Percentiles rank a stretch among this genome's conserved stretches.
Conservation (phyloP, 92 coral and sea anemone species). For the Desmophyllum pertusum region DNA sequence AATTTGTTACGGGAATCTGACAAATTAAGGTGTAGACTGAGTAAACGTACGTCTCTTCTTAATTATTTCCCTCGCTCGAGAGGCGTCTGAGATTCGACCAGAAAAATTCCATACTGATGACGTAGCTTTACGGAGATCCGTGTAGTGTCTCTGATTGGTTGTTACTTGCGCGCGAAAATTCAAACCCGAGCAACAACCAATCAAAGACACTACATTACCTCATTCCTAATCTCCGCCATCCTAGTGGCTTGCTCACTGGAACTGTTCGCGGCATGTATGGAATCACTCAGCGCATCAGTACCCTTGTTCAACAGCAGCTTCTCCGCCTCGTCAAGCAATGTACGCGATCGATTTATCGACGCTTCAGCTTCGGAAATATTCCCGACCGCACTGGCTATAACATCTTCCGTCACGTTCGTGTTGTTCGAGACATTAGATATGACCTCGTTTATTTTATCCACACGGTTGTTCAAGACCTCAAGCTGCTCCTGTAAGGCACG, state of each 20-base stretch:
- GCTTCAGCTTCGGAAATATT: conserved; percentile 70
- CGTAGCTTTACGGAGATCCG: not conserved
- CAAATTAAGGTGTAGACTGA: not conserved
- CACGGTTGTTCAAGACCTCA: not conserved
- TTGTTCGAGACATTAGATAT: conserved; percentile 55
- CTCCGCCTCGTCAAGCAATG: conserved; percentile 65
- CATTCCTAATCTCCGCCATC: conserved; percentile 70
- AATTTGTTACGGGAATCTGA: not conserved
- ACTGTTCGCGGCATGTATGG: conserved; percentile 65
- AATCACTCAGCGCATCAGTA: conserved; percentile 63
- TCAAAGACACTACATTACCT: conserved; percentile 63
- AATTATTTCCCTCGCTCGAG: not conserved
- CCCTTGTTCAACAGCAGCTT: conserved; percentile 55
- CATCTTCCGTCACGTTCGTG: conserved; percentile 50
- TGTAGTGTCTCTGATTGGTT: not conserved
- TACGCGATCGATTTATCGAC: conserved; percentile 80
- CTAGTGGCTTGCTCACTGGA: conserved; percentile 72
- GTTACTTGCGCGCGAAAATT: not conserved
- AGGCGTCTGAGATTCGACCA: not conserved
- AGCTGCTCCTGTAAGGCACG: conserved; percentile 56
- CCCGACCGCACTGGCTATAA: conserved; percentile 54
- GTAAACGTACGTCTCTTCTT: not conserved
- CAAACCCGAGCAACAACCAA: not conserved
- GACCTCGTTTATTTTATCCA: conserved; percentile 50
- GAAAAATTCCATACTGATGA: not conserved